A percentile compares a stretch with the other conserved stretches of the same genome.
These are phyloP conservation scores for Eretmochelys imbricata DNA, from an alignment of 2,113 vertebrate genomes.

Conservation along the genomic window DNA sequence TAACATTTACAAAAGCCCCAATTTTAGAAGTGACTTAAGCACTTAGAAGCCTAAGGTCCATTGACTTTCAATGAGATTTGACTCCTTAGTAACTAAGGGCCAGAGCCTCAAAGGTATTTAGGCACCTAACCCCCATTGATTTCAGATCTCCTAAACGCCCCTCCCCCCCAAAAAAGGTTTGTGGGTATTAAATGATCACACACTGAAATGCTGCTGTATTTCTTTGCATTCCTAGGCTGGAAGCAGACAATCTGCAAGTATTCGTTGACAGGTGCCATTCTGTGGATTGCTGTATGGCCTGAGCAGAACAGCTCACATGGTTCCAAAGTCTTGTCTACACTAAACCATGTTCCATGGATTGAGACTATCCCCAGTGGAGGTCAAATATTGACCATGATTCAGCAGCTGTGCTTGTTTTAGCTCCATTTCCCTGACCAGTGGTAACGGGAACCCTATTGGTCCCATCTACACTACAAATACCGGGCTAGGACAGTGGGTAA, in stretches of 20 bases:
- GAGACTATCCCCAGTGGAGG: background rate
- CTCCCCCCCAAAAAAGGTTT: background rate
- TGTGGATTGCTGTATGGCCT: fast-evolving
- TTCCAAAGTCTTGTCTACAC: background rate
- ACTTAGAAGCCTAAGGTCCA: too few species aligned
- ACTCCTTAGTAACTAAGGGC: too few species aligned
- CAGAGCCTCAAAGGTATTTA: too few species aligned
- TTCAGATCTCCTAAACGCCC: background rate
- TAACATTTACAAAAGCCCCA: too few species aligned
- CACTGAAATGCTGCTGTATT: background rate
- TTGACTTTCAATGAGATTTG: too few species aligned
- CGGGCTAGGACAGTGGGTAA: background rate
- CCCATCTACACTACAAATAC: background rate
- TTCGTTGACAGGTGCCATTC: background rate
- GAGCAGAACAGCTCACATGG: fast-evolving
- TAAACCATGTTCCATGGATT: background rate
- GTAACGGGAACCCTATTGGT: background rate
- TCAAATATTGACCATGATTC: background rate
- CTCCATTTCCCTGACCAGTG: background rate
- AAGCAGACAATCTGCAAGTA: background rate
- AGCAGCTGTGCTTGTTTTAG: background rate
- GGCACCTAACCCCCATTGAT: too few species aligned
- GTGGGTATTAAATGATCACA: background rate
- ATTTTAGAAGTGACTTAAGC: too few species aligned
- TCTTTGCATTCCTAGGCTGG: background rate